Evolutionary conservation across 23 tunicate species (phyloP).

Genomic region (Halocynthia aurantium): DNA sequence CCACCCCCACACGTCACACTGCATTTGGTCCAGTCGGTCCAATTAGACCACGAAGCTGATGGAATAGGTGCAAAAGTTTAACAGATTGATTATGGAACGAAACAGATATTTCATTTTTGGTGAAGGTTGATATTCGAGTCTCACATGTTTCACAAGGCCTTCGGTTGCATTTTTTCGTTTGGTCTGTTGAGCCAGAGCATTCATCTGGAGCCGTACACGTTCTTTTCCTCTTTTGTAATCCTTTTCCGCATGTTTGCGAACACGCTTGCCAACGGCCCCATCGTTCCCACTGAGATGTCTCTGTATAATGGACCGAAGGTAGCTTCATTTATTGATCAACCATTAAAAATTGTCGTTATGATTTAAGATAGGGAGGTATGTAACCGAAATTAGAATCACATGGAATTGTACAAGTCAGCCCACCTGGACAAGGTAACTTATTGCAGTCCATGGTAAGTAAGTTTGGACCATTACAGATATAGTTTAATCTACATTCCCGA

Average conservation of each 20-base stretch:
- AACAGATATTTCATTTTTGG: background rate
- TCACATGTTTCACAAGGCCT: slow-evolving; percentile 6
- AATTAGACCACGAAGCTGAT: slow-evolving; percentile 18
- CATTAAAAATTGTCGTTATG: too few relatives aligned
- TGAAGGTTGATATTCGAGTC: background rate
- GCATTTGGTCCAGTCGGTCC: slow-evolving; percentile 22
- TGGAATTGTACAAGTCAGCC: background rate
- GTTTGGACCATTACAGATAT: slow-evolving; percentile 7
- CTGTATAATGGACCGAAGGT: too few relatives aligned
- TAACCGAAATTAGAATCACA: too few relatives aligned
- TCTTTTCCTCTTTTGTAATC: slow-evolving; percentile 5
- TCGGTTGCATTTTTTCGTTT: background rate
- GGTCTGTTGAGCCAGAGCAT: background rate
- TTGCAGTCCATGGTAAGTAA: slow-evolving; percentile 15
- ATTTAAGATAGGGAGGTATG: too few relatives aligned
- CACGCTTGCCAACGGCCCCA: slow-evolving; percentile 23
- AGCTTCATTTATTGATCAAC: too few relatives aligned
- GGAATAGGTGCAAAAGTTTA: background rate
- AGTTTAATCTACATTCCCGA: slow-evolving; percentile 4
- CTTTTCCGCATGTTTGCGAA: slow-evolving; percentile 17
- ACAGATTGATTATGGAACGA: background rate
- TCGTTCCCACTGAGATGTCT: too few relatives aligned
- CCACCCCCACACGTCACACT: slow-evolving; percentile 32
- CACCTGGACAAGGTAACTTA: slow-evolving; percentile 25
- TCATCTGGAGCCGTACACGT: background rate